Evolutionary conservation across 2,113 vertebrate genomes (phyloP), one percentile per base, ranked within the genome.

Genomic region (Rhineura floridana): DNA sequence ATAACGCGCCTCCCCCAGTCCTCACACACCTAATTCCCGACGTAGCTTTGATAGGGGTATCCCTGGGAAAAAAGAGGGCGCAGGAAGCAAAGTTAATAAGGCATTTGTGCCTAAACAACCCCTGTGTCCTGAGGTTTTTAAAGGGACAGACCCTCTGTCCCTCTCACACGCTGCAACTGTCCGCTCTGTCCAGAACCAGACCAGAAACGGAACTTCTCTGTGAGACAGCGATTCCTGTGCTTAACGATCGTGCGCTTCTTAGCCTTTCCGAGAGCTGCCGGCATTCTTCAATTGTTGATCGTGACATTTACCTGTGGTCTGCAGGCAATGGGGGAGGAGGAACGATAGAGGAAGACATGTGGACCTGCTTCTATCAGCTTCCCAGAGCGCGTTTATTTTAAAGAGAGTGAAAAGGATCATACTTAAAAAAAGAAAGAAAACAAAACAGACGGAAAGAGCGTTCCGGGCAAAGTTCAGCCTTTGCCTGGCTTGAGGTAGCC

Each of bases 21-120:
- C 42, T 6, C 19, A 10, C 30, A 33, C n/a, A 33, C 76, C 0
- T 81, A 33, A 79, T 17, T 76, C 52, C 15, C 1, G 76, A 55
- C 6, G 1, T 55, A 2, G 72, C 90, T 48, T 59, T 2, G 15
- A 39, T 83, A 67, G 82, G n/a, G 55, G 76, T 67, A 65, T 83
- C 55, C 69, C 63, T 30, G n/a, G 6, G 0, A 85, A 52, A 44
- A 69, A 0, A 39, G 2, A 0, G 69, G 78, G 76, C 89, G 55
- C 12, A 2, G 91, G 90, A 89, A 79, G 46, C 83, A 77, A 50
- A 81, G 77, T 88, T 62, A 91, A 87, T 0, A 48, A 36, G 48
- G 82, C 70, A 3, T 8, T 1, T 15, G 81, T 30, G 76, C 81
- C 72, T 55, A 9, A 8, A 87, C 83, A 89, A 83, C 42, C 44